A percentile compares a stretch with the other conserved stretches of the same genome.
Conservation (phyloP, 2,888 invertebrate species). For the Caenorhabditis uteleia region DNA sequence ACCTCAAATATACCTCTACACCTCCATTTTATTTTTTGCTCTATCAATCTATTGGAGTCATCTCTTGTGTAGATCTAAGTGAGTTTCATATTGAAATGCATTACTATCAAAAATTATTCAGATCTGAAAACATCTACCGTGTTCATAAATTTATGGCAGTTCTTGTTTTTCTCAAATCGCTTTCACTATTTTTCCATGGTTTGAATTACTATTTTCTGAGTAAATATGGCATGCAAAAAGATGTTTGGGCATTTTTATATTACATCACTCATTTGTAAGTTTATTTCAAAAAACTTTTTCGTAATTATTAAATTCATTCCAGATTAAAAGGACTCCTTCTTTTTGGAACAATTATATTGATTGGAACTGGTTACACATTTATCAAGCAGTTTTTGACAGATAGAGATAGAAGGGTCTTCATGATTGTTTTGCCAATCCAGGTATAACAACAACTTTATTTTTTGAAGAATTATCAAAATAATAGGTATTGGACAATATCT, state of each 20-base stretch:
- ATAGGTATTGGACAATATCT: conserved; percentile 92
- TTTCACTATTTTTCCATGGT: conserved; percentile 89
- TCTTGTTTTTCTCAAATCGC: conserved; percentile 83
- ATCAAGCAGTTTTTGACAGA: conserved; percentile 95
- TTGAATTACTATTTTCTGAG: conserved; percentile 84
- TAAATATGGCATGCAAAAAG: conserved; percentile 87
- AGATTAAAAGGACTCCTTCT: conserved; percentile 88
- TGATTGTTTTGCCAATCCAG: conserved; percentile 95
- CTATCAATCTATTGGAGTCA: conserved; percentile 92
- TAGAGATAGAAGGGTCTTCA: conserved; percentile 93
- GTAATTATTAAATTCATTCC: conserved; percentile 30
- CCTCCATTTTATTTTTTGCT: conserved; percentile 86
- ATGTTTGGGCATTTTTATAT: conserved; percentile 95
- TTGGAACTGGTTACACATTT: conserved; percentile 98
- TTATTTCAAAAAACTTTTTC: conserved; percentile 13
- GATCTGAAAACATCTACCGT: conserved; percentile 78
- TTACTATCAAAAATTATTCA: conserved; percentile 46
- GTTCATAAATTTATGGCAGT: conserved; percentile 96
- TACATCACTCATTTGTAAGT: conserved; percentile 95
- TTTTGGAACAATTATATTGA: conserved; percentile 92
- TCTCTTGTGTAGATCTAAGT: conserved; percentile 78
- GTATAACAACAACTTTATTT: too few relatives aligned
- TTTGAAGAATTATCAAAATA: conserved; percentile 2
- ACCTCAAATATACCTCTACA: conserved; percentile 88
- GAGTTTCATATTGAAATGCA: conserved; percentile 32